A percentile compares a stretch with the other conserved stretches of the same genome.
These are phyloP conservation scores for Amphiprion clarkii DNA, from an alignment of 2,797 vertebrate species.

Conservation along the genomic window DNA sequence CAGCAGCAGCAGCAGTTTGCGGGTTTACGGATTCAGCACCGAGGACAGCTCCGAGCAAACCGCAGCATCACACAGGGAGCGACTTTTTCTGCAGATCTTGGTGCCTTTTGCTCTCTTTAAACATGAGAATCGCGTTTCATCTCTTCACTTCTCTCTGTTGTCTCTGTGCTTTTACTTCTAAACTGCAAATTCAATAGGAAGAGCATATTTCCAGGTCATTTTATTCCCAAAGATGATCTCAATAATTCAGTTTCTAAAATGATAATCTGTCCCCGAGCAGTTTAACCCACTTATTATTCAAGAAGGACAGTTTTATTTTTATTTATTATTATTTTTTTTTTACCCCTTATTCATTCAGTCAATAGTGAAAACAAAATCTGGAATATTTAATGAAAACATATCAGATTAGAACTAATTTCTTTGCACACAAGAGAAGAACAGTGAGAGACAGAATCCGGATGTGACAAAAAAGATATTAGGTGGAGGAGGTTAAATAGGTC, in stretches of 20 bases:
- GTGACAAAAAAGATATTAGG: constrained; percentile 26
- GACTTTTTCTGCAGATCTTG: neutral
- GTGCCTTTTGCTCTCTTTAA: neutral
- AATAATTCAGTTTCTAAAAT: constrained; percentile 64
- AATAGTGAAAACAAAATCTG: constrained; percentile 57
- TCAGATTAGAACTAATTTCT: constrained; percentile 58
- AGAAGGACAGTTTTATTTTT: constrained; percentile 35
- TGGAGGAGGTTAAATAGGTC: constrained; percentile 38
- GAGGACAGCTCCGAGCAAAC: constrained; percentile 61
- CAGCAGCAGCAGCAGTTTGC: constrained; percentile 10
- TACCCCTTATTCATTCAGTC: constrained; percentile 59
- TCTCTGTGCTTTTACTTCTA: neutral
- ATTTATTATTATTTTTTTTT: constrained; percentile 8
- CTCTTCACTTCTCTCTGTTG: neutral
- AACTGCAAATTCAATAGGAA: neutral
- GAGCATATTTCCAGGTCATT: neutral
- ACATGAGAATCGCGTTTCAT: neutral
- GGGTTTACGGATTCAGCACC: constrained; percentile 61
- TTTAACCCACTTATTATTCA: constrained; percentile 68
- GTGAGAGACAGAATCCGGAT: constrained; percentile 19
- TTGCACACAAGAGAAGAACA: neutral
- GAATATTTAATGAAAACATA: constrained; percentile 67
- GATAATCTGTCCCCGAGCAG: constrained; percentile 59
- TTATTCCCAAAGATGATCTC: constrained; percentile 40
- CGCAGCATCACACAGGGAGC: neutral